These are phyloP conservation scores for Myopa testacea DNA, from an alignment of 2,888 invertebrate species.

Conservation along the genomic window DNA sequence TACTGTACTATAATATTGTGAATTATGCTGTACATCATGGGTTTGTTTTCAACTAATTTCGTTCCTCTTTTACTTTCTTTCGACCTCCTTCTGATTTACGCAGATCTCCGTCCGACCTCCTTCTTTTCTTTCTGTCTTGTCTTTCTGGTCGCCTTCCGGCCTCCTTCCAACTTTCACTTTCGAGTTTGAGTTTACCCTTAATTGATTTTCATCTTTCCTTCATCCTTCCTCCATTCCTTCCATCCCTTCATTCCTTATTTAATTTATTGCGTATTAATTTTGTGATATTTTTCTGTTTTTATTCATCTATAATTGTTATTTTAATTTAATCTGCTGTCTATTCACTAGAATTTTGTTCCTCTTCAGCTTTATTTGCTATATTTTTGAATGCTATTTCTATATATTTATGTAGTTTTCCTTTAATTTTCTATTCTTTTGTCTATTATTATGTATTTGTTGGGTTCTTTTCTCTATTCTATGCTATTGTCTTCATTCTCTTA, in stretches of 20 bases:
- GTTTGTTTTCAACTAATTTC: no score
- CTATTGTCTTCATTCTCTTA: conserved; percentile 30
- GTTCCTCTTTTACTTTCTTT: background rate
- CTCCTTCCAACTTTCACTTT: no score
- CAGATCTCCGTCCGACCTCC: no score
- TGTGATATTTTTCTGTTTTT: background rate
- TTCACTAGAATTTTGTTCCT: background rate
- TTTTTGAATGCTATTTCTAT: background rate
- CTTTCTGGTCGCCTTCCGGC: no score
- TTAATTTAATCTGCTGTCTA: background rate
- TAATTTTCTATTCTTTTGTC: background rate
- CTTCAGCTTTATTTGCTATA: background rate
- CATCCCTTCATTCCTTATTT: background rate
- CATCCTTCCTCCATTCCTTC: background rate
- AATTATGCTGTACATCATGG: no score
- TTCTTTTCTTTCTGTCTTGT: no score
- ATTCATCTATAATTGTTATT: background rate
- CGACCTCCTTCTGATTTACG: background rate
- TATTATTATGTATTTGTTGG: background rate
- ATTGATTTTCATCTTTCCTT: background rate
- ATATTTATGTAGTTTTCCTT: background rate
- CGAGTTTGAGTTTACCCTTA: no score
- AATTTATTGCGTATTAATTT: background rate
- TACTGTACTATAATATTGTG: no score
- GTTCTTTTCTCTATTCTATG: conserved; percentile 23